Evolutionary conservation across 2,113 vertebrate genomes (phyloP), one percentile per base, ranked within the genome.

Genomic region (Notarius quadriscutis): DNA sequence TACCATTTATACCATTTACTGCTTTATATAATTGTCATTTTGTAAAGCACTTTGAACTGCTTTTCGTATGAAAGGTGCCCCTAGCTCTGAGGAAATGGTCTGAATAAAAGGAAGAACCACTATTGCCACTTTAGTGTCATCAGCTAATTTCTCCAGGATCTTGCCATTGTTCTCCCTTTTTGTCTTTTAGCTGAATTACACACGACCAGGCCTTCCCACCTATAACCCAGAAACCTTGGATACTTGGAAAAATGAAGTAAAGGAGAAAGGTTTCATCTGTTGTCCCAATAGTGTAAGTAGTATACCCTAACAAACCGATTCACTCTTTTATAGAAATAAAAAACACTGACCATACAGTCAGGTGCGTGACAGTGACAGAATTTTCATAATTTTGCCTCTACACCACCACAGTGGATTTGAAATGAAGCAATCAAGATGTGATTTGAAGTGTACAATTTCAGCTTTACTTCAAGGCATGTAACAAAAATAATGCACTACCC

Each of bases 211-310:
- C 41, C 97, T 99, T 80, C 98, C 98, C n/a, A 97, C 95, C 77
- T 97, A 99, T 91, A 98, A 95, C 89, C 96, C 97, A 0, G 95
- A 96, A 92, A 95, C 97, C 53, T 90, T 99, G 88, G 97, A 99
- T 89, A 93, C 92, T 1, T 99, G 98, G 98, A 99, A 99, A 95
- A 97, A 94, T 0, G 96, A 97, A 91, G 98, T 99, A 90, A 99
- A 99, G 91, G 97, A 99, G 91, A 97, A 98, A 83, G 98, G 98
- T 80, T 97, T 97, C 83, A 96, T 99, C 93, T 98, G 96, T 94
- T 99, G 98, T 91, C 97, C 96, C 78, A 99, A 99, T 77, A 94
- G 96, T 0, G 98, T 99, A 95, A 97, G 96, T 91, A 51, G 27
- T 67, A 27, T 25, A 62, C 72, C 27, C 25, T 81, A 51, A 17